Evolutionary conservation across 2,888 invertebrate species (phyloP), one percentile per base, ranked within the genome.

Genomic region (Cheilosia grossa): DNA sequence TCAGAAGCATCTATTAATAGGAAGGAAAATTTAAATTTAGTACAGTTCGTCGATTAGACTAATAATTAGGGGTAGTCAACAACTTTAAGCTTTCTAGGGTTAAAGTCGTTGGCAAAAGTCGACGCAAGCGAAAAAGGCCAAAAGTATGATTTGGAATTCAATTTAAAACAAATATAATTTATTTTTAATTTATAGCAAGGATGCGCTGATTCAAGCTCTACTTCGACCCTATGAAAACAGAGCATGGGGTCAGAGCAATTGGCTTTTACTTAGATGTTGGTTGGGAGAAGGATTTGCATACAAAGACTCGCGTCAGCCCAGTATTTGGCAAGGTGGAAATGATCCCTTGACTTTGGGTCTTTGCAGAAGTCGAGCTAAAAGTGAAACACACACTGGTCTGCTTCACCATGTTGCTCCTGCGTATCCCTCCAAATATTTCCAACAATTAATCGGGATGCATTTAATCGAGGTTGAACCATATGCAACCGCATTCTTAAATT

Each of bases 171-270:
- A 19, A 9, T 27, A 0, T 37, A 37, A 13, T 7, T 2, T 0
- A 53, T 53, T 88, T 6, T 89, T 17, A 17, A 51, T 33, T 58
- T 58, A 54, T 82, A 94, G 95, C 82, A 95, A 94, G 88, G 90
- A 93, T 88, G 92, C 92, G 47, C 94, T 97, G 93, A 94, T 96
- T 0, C 93, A 94, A 44, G 94, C 95, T 74, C 91, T 97, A 78
- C 91, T 97, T 27, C 93, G 95, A 7, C 96, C 97, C 0, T 97
- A 97, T 89, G 96, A 96, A 91, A 96, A 96, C 90, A 93, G 96
- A 42, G 96, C 96, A 1, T 94, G 96, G 96, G 96, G 96, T 17
- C 97, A 97, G 89, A 96, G 96, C 63, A 97, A 97, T 92, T 97
- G 97, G 96, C 94, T 97, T 83, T 92, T 97, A 47, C 94, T 96